phyloP scores from a whole-genome alignment of 2,888 invertebrate genomes.

The Harmothoe impar region DNA sequence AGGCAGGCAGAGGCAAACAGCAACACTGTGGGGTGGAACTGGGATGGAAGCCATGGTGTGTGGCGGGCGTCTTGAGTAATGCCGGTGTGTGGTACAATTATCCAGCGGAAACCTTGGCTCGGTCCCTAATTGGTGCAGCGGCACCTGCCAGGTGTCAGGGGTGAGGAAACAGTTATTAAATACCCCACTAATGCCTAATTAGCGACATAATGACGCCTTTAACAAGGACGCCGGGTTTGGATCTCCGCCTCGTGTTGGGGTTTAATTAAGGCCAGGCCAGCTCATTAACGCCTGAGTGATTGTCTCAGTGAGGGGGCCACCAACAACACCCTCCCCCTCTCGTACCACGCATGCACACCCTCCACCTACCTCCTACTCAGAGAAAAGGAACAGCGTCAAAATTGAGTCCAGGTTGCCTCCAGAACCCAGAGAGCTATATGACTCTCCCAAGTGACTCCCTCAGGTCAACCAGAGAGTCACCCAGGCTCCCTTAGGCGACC shows the following conservation, averaged over 20 bases:
- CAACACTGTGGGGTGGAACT: too few species aligned
- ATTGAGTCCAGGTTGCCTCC: too few species aligned
- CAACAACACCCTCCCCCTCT: neutral
- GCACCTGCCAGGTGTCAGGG: slow-evolving; percentile 19
- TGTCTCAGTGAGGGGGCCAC: neutral
- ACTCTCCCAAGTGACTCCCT: too few species aligned
- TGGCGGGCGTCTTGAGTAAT: neutral
- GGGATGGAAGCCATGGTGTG: too few species aligned
- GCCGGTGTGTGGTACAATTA: neutral
- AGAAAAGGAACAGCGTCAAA: too few species aligned
- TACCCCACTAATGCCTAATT: slow-evolving; percentile 42
- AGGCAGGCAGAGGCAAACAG: too few species aligned
- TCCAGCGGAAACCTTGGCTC: slow-evolving; percentile 13
- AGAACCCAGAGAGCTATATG: too few species aligned
- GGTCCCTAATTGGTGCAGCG: neutral
- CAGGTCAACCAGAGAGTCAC: too few species aligned
- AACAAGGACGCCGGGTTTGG: slow-evolving; percentile 11
- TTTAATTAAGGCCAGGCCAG: slow-evolving; percentile 1
- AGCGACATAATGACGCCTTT: slow-evolving; percentile 23
- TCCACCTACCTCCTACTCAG: neutral
- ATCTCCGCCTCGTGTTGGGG: neutral
- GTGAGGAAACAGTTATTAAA: slow-evolving; percentile 42
- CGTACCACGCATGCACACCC: neutral
- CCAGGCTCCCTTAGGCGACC: too few species aligned
- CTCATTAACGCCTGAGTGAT: slow-evolving; percentile 31